Evolutionary conservation across 2,888 invertebrate genomes (phyloP).

Genomic region (Lasioglossum villosulum): DNA sequence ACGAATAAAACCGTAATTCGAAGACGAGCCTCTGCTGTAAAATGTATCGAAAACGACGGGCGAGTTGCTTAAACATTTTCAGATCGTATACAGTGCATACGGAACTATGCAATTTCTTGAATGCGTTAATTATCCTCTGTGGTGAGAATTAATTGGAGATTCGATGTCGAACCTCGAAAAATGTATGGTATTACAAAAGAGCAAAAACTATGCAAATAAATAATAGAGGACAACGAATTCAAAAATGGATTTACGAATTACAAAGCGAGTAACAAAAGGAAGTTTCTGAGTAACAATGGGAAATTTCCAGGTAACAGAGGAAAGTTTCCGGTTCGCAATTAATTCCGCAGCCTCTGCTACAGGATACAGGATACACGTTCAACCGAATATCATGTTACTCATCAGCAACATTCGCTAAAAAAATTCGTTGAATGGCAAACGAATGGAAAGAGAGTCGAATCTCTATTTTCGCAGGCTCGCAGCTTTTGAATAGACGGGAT

Average conservation of each 20-base stretch:
- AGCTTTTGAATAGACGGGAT: conserved; percentile 74
- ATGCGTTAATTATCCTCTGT: background rate
- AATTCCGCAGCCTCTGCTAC: background rate
- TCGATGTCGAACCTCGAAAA: background rate
- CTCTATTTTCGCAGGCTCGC: conserved; percentile 76
- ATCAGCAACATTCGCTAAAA: background rate
- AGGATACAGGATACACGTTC: background rate
- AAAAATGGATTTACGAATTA: background rate
- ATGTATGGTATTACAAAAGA: too few relatives aligned
- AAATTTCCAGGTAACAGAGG: background rate
- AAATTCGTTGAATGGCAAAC: background rate
- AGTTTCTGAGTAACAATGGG: background rate
- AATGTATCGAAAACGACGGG: background rate
- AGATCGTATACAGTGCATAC: background rate
- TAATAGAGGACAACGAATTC: background rate
- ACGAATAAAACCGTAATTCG: background rate
- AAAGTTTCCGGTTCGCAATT: background rate
- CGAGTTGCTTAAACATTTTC: background rate
- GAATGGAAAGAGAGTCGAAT: conserved; percentile 63
- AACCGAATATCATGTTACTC: background rate
- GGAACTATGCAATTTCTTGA: background rate
- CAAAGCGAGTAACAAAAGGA: background rate
- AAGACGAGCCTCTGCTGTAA: background rate
- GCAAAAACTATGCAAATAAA: background rate
- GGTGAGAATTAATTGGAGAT: background rate